Base-by-base conservation (phyloP, 2,888 invertebrate genomes). In the Dasypolia templi region DNA sequence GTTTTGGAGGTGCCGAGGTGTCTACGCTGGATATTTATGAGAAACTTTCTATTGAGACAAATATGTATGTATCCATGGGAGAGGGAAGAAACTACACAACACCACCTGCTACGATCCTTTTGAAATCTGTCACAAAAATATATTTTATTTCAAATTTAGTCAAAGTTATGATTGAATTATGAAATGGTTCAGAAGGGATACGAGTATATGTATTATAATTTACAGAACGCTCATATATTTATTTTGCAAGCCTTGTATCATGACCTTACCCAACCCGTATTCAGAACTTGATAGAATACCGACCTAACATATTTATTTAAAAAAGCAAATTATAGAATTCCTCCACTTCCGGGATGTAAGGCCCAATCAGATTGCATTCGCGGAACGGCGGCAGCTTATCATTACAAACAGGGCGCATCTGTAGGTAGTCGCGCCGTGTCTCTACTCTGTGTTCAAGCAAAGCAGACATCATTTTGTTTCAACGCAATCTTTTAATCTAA, bases 341-440 rank as follows among this genome's bases (percentile, higher is more conserved):
- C 61, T 72, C 82, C 58, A 83, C 80, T 91, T 93, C 93, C 93
- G 91, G 93, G 91, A 92, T 89, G 90, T 88, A 84, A 39, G 87
- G 81, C 81, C 90, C 91, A 91, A 91, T 92, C 90, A 86, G 87
- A 88, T 89, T 81, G 89, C 83, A 87, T 94, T 93, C 94, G 89
- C 88, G 91, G 94, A 93, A 95, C 84, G 80, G 76, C 78, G 85
- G 75, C 86, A 79, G 85, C 88, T 92, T 92, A 93, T 94, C 93
- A 91, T 90, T 85, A 83, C 79, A 91, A 88, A 88, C 74, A 87
- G 83, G 86, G 87, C 88, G 86, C 89, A 90, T 89, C 88, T 89
- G 87, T 88, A 86, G 77, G 79, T 84, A 81, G 86, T 81, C 84
- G 87, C 87, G 87, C 89, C 88, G 74, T 81, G 74, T 79, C 65